Percentiles rank a stretch among this genome's conserved stretches.
These are phyloP conservation scores for Gnathonemus echidnorhynchus DNA, from an alignment of 2,113 vertebrate species.

Conservation along the genomic window DNA sequence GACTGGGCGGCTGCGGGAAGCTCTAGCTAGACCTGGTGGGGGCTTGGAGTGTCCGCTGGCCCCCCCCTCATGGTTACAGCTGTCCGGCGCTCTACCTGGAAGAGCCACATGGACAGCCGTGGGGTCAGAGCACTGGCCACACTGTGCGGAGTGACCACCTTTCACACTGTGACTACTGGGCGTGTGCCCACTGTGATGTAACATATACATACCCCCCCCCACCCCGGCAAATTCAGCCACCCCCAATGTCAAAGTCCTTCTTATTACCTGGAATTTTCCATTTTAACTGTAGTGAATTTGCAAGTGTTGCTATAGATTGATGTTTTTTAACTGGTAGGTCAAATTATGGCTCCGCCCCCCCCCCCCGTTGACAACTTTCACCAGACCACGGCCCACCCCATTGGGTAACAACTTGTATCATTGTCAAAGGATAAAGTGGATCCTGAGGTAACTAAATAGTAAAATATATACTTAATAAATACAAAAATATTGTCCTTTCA, in stretches of 20 bases:
- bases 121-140: not conserved
- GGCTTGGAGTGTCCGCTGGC: conserved; percentile 37
- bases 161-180: not conserved
- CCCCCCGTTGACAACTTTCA: not conserved
- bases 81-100: conserved; percentile 48
- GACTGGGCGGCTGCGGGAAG: conserved; percentile 8
- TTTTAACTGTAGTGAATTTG: not conserved
- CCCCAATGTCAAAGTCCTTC: not conserved
- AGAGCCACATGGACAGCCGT: conserved; percentile 28
- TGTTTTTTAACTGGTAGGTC: not conserved
- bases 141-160: not conserved
- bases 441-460: not conserved
- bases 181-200: not conserved
- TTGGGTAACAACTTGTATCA: not conserved
- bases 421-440: too few relatives aligned
- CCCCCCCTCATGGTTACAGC: conserved; percentile 54
- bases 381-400: not conserved
- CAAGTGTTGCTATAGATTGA: not conserved
- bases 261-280: not conserved
- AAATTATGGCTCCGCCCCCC: not conserved
- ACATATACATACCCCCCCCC: not conserved
- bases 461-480: not conserved
- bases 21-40: conserved; percentile 53
- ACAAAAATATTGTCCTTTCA: not conserved
- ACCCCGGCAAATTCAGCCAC: not conserved